Conservation (phyloP, 1,140 invertebrate species). For the Panagrolaimus sp. region DNA sequence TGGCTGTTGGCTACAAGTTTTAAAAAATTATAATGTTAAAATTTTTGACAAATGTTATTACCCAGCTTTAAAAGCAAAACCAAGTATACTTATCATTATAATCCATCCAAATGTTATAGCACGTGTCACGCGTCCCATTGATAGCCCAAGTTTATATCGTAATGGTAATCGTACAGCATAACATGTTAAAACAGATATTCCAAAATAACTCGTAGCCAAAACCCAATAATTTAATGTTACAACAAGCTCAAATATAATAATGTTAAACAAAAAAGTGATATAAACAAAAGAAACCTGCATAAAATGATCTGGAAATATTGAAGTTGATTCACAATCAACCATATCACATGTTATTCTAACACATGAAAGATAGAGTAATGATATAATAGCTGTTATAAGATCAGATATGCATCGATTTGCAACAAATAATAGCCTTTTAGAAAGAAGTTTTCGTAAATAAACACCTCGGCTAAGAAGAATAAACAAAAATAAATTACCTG, state of each 20-base stretch:
- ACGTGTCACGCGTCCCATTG: neutral
- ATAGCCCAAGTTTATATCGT: constrained; percentile 4
- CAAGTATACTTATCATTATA: neutral
- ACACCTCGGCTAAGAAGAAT: neutral
- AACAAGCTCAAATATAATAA: neutral
- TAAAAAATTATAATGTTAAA: too few species aligned
- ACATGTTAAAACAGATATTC: neutral
- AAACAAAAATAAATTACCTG: neutral
- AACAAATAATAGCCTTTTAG: neutral
- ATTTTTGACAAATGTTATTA: neutral
- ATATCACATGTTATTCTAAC: neutral
- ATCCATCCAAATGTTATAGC: neutral
- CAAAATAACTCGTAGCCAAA: constrained; percentile 4
- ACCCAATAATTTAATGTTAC: constrained; percentile 2
- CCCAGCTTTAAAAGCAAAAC: neutral
- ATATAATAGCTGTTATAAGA: neutral
- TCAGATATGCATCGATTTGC: neutral
- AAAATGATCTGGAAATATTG: constrained; percentile 2
- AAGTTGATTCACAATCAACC: neutral
- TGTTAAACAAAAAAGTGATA: neutral
- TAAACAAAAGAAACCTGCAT: constrained; percentile 4
- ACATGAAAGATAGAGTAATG: neutral
- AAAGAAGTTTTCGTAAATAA: neutral
- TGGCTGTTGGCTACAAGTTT: neutral
- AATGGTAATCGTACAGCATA: constrained; percentile 1